Evolutionary conservation across 2,113 vertebrate genomes (phyloP), one percentile per base, ranked within the genome.

Genomic region (Silurus glanis): DNA sequence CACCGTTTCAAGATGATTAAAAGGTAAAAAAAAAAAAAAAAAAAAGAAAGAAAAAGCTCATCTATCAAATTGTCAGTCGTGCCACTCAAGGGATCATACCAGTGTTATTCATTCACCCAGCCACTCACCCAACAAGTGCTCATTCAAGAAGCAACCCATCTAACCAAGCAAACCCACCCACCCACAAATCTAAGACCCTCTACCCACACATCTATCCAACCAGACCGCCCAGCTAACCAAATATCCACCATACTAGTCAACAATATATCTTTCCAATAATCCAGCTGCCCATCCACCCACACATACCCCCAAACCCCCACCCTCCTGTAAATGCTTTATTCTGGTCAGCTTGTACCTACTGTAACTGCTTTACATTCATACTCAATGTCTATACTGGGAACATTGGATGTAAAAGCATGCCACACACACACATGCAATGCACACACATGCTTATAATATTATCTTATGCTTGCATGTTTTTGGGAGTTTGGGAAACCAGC

Each of bases 1-100:
- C 96, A 97, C 89, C 95, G 92, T 80, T 96, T 97, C 89, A 99
- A 99, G 93, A 95, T 99, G 23, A 93, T 91, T 66, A 99, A 98
- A 93, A 96, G 96, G 98, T 99, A 93, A 86, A 86, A 88, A 0
- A 37, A 37, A 37, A 37, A 37, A 37, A 37, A 37, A 37, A 37
- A 37, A 37, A 37, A 37, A 37, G 3, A 37, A 37, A 37, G 37
- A 37, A 37, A 2, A 37, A 37, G 37, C 37, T 37, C 37, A 37
- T 37, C 37, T 37, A 37, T 37, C 1, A 37, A 37, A 37, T 88
- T 80, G 64, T 75, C 87, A 75, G 45, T 85, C 87, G 87, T 83
- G 80, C 85, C 91, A 85, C 80, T 74, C 5, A 14, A 25, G 7
- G 37, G 28, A 37, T 37, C 37, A 37, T 37, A 37, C 6, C 56